These are phyloP conservation scores for Epinotia demarniana DNA, from an alignment of 2,888 invertebrate genomes.

Conservation along the genomic window DNA sequence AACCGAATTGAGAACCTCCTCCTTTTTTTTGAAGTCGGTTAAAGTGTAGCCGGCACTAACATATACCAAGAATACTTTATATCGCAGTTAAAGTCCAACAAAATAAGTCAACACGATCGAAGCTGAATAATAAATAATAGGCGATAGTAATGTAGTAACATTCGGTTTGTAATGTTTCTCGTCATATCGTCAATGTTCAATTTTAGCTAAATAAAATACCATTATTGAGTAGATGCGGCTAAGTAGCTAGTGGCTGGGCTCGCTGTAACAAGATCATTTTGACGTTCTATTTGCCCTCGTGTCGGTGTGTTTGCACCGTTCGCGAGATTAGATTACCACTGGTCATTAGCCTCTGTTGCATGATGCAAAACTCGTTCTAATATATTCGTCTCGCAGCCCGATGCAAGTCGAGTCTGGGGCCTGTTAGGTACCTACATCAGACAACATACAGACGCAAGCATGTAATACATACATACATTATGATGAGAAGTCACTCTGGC, in stretches of 20 bases:
- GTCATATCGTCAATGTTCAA: neutral
- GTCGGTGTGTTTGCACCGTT: slow-evolving; percentile 55
- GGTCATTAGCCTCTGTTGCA: slow-evolving; percentile 72
- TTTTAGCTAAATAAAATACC: neutral
- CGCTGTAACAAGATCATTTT: slow-evolving; percentile 51
- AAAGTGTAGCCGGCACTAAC: too few relatives aligned
- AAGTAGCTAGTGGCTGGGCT: slow-evolving; percentile 29
- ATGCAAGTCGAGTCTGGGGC: slow-evolving; percentile 46
- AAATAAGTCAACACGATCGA: too few relatives aligned
- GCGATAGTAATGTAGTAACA: neutral
- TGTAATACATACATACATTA: neutral
- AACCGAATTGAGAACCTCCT: too few relatives aligned
- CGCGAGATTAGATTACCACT: slow-evolving; percentile 75
- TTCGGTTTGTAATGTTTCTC: neutral
- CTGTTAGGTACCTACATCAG: neutral
- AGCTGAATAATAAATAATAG: neutral
- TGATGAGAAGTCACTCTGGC: neutral
- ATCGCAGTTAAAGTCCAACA: too few relatives aligned
- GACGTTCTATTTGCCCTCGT: slow-evolving; percentile 53
- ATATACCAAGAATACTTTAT: too few relatives aligned
- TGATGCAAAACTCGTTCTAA: slow-evolving; percentile 67
- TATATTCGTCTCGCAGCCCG: slow-evolving; percentile 50
- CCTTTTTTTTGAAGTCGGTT: too few relatives aligned
- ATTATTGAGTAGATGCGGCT: slow-evolving; percentile 1
- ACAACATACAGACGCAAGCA: neutral